A percentile compares a stretch with the other conserved stretches of the same genome.
Conservation (phyloP, 2,113 vertebrate species). For the Dipodomys spectabilis region DNA sequence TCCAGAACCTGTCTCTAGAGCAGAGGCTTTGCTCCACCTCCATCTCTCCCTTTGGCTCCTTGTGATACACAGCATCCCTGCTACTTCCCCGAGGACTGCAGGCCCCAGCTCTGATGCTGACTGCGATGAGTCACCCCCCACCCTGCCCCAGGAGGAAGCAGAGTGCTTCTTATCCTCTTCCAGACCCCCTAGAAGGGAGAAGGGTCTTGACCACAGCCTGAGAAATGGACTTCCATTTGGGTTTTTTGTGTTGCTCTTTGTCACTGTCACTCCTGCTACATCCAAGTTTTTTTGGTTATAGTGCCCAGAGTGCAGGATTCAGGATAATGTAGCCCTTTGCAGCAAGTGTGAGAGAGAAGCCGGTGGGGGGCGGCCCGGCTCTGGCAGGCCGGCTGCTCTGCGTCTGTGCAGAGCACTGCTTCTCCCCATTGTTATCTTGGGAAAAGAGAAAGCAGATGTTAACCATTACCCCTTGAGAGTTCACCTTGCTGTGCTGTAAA, state of each 20-base stretch:
- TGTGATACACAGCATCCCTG: conserved; percentile 9
- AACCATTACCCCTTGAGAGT: conserved; percentile 79
- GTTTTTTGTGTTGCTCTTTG: not conserved
- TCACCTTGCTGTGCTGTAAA: conserved; percentile 78
- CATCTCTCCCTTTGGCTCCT: not conserved
- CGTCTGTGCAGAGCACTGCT: not conserved
- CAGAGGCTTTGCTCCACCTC: not conserved
- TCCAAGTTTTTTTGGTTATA: conserved; percentile 59
- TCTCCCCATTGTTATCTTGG: conserved; percentile 72
- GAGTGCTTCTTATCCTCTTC: conserved; percentile 19
- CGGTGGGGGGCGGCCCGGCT: not conserved
- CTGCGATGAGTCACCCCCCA: conserved; percentile 59
- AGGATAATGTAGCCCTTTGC: conserved; percentile 52
- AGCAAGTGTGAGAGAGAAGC: not conserved
- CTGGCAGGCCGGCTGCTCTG: conserved; percentile 16
- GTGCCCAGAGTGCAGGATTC: conserved; percentile 47
- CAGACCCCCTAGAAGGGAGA: conserved; percentile 52
- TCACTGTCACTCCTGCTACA: conserved; percentile 54
- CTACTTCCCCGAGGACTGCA: conserved; percentile 44
- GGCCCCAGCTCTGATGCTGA: conserved; percentile 55
- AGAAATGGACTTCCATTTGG: conserved; percentile 55
- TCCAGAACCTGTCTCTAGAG: conserved; percentile 27
- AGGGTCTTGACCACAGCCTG: conserved; percentile 64
- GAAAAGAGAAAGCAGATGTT: conserved; percentile 79
- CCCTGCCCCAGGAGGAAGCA: conserved; percentile 37